phyloP scores from a whole-genome alignment of 2,797 vertebrate species.

The Microctenopoma steveboyesi region DNA sequence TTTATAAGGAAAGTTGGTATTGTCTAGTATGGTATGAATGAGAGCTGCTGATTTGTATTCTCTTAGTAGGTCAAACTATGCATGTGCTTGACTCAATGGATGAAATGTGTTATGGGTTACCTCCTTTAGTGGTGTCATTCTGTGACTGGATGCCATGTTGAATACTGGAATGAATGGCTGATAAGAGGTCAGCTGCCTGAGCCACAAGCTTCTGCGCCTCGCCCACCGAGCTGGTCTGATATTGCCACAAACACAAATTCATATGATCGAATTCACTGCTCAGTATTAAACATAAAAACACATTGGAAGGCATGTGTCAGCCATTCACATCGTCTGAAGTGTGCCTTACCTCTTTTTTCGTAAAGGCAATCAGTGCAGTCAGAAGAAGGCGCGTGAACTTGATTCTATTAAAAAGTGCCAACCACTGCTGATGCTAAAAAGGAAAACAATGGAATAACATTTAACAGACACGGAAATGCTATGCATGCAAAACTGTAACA shows the following conservation, averaged over 20 bases:
- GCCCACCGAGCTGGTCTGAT: constrained; percentile 92
- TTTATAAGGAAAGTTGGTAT: too few relatives aligned
- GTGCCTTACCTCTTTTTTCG: constrained; percentile 94
- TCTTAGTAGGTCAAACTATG: background rate
- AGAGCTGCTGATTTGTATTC: background rate
- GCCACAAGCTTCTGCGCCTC: constrained; percentile 97
- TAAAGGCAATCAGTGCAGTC: constrained; percentile 96
- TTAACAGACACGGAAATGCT: constrained; percentile 16
- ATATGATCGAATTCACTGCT: background rate
- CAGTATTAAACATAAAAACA: background rate
- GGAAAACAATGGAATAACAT: constrained; percentile 34
- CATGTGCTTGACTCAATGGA: background rate
- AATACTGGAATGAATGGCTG: constrained; percentile 93
- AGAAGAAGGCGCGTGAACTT: constrained; percentile 96
- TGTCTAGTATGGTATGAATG: background rate
- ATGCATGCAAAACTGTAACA: constrained; percentile 18
- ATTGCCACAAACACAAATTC: constrained; percentile 15
- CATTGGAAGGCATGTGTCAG: background rate
- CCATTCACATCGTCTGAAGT: background rate
- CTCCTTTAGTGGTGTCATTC: constrained; percentile 99
- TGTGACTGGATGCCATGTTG: constrained; percentile 96
- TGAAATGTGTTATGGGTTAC: constrained; percentile 70
- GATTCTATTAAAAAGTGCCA: constrained; percentile 97
- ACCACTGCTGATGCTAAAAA: constrained; percentile 94
- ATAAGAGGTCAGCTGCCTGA: constrained; percentile 93